Conservation (phyloP, 2,888 invertebrate species). For the Drosophila paramelanica region DNA sequence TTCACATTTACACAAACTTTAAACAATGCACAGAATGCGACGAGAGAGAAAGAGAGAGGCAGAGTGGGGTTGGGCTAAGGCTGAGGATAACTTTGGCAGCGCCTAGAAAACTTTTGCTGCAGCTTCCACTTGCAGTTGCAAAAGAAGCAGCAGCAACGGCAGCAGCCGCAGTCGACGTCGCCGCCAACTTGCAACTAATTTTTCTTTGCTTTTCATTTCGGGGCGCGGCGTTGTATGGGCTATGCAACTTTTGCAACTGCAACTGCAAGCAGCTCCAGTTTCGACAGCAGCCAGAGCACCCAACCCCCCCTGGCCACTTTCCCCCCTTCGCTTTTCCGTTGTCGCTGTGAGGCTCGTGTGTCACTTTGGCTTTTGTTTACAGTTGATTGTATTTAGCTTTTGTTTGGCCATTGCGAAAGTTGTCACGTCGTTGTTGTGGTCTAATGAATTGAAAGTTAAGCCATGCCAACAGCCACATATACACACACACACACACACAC, state of each 20-base stretch:
- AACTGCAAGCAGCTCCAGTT: slow-evolving; percentile 18
- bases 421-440: slow-evolving; percentile 67
- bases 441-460: slow-evolving; percentile 76
- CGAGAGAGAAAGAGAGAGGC: background rate
- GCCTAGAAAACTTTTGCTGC: slow-evolving; percentile 50
- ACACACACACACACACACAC: background rate
- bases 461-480: slow-evolving; percentile 10
- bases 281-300: background rate
- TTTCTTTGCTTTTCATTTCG: slow-evolving; percentile 56
- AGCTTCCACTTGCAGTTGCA: slow-evolving; percentile 51
- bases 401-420: slow-evolving; percentile 67
- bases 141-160: slow-evolving; percentile 10
- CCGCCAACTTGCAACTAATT: slow-evolving; percentile 72
- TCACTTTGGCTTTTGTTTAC: slow-evolving; percentile 71
- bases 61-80: background rate
- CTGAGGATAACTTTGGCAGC: slow-evolving; percentile 49
- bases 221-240: slow-evolving; percentile 29
- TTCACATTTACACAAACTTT: slow-evolving; percentile 77
- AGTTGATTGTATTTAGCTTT: slow-evolving; percentile 74
- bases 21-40: slow-evolving; percentile 67
- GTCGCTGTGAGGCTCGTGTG: slow-evolving; percentile 46
- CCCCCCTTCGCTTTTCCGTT: background rate
- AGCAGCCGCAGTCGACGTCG: slow-evolving; percentile 1
- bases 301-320: too few relatives aligned
- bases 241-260: slow-evolving; percentile 30